These are phyloP conservation scores for Glomeris maerens DNA, from an alignment of 1,140 invertebrate species.

Conservation along the genomic window DNA sequence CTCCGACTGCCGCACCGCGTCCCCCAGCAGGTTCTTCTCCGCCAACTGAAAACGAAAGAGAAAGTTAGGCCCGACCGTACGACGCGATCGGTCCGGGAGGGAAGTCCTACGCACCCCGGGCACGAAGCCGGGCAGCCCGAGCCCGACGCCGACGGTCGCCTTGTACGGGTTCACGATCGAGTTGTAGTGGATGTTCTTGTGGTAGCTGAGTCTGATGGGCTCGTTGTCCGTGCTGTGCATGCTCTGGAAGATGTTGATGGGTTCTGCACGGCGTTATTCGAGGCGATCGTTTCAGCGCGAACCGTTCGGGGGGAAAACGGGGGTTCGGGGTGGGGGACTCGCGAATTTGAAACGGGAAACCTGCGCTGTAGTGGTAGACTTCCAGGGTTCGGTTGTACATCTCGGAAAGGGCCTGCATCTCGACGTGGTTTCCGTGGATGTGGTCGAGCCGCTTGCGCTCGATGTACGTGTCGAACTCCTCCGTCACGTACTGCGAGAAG, in stretches of 20 bases:
- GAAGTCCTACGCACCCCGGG: conserved; percentile 42
- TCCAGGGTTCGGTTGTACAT: conserved; percentile 86
- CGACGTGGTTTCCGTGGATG: conserved; percentile 85
- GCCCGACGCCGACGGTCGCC: conserved; percentile 28
- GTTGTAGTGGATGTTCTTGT: conserved; percentile 80
- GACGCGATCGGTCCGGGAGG: not conserved
- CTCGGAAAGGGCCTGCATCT: conserved; percentile 87
- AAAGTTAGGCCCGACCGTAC: no score
- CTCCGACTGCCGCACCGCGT: conserved; percentile 68
- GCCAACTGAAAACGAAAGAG: conserved; percentile 35
- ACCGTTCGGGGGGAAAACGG: not conserved
- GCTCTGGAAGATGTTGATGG: conserved; percentile 81
- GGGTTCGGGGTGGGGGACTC: not conserved
- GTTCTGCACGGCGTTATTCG: conserved; percentile 47
- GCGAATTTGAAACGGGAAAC: conserved; percentile 34
- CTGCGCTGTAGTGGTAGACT: conserved; percentile 73
- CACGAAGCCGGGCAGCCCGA: conserved; percentile 65
- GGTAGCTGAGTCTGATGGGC: conserved; percentile 78
- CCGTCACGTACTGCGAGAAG: conserved; percentile 84
- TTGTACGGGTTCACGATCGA: conserved; percentile 78
- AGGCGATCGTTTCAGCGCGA: conserved; percentile 1
- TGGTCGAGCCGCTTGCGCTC: conserved; percentile 58
- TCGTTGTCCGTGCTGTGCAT: conserved; percentile 55
- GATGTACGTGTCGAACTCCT: conserved; percentile 78
- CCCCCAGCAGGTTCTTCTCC: conserved; percentile 56